phyloP scores from a whole-genome alignment of 92 coral and sea anemone species.

The Epizoanthus stellaris region DNA sequence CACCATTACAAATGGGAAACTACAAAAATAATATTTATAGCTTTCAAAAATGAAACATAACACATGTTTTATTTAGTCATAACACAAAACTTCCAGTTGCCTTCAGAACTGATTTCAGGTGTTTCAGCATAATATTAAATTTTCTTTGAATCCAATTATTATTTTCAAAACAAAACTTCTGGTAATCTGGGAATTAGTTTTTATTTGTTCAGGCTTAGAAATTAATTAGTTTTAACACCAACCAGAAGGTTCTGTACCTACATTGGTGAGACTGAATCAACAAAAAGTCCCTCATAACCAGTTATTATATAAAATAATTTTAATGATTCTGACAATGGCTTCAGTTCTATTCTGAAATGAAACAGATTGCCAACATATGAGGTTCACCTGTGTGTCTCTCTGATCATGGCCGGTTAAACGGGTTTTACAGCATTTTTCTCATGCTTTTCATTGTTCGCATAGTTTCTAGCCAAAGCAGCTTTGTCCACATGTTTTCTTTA shows the following conservation, averaged over 20 bases:
- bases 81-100: background rate
- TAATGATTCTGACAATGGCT: background rate
- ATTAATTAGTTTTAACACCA: background rate
- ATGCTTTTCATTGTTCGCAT: constrained; percentile 70
- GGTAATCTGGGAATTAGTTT: background rate
- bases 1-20: background rate
- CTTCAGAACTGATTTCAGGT: background rate
- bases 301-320: background rate
- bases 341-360: background rate
- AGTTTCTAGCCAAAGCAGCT: constrained; percentile 41
- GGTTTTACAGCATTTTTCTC: constrained; percentile 45
- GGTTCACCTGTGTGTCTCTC: background rate
- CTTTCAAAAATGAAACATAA: background rate
- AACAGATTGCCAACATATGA: background rate
- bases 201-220: background rate
- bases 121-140: background rate
- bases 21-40: background rate
- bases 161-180: background rate
- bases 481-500: too few species aligned
- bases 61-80: constrained; percentile 4
- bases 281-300: background rate
- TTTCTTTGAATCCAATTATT: background rate
- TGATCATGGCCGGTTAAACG: background rate
- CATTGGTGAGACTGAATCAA: background rate
- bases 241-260: background rate